Percentiles rank a stretch among this genome's conserved stretches.
Evolutionary conservation across 2,113 vertebrate genomes (phyloP).

Genomic region (Pseudonaja textilis): DNA sequence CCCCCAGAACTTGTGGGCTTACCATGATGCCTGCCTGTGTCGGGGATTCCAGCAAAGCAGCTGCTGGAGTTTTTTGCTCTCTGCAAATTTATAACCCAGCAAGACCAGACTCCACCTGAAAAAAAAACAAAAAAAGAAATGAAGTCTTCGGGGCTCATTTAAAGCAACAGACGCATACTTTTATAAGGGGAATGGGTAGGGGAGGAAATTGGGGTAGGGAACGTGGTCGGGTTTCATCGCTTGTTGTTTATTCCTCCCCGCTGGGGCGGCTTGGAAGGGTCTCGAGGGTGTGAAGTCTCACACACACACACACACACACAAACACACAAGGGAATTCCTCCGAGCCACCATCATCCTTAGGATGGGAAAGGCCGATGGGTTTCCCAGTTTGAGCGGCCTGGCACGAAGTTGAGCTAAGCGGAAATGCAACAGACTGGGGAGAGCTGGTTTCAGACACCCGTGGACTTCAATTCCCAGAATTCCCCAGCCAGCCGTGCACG

Average conservation of each 20-base stretch:
- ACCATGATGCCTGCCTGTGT: slow-evolving; percentile 43
- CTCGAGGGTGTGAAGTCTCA: neutral
- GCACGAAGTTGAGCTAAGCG: neutral
- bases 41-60: slow-evolving; percentile 33
- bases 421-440: neutral
- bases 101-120: slow-evolving; percentile 61
- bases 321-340: neutral
- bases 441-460: no score
- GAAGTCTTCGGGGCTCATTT: slow-evolving; percentile 38
- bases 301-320: neutral
- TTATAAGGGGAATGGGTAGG: neutral
- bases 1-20: slow-evolving; percentile 16
- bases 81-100: slow-evolving; percentile 62
- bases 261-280: neutral
- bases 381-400: neutral
- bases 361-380: no score
- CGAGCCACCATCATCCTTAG: neutral
- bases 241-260: neutral
- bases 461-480: no score
- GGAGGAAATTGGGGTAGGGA: no score
- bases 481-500: no score
- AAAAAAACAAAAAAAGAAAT: neutral
- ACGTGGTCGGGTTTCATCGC: neutral
- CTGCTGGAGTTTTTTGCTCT: slow-evolving; percentile 46
- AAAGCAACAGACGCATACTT: slow-evolving; percentile 59